Conservation (phyloP, 2,113 vertebrate species). For the Hemiscyllium ocellatum region DNA sequence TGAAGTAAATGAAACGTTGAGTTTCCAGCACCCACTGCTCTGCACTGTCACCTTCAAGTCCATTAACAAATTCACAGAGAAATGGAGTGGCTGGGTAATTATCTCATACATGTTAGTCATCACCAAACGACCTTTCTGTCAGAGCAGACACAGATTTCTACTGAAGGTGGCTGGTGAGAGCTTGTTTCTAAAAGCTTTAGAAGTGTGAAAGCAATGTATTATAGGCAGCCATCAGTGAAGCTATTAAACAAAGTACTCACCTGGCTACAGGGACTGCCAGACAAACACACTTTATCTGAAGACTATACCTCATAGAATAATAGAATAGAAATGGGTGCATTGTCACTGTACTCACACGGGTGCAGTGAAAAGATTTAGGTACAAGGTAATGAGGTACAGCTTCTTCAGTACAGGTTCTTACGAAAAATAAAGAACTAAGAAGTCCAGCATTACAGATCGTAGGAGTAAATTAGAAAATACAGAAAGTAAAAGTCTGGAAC, state of each 20-base stretch:
- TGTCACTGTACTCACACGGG: too few species aligned
- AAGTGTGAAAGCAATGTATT: neutral
- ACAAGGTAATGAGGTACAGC: too few species aligned
- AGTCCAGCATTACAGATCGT: too few species aligned
- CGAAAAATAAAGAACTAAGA: too few species aligned
- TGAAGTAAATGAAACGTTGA: neutral
- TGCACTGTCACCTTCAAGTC: neutral
- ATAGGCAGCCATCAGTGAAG: neutral
- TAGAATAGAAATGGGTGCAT: too few species aligned
- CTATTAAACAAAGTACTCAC: neutral
- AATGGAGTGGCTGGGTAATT: neutral
- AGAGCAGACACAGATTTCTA: neutral
- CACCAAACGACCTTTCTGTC: neutral
- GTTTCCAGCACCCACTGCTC: neutral
- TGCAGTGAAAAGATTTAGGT: too few species aligned
- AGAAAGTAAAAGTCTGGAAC: too few species aligned
- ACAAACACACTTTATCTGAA: neutral
- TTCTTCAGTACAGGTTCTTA: too few species aligned
- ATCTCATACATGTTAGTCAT: neutral
- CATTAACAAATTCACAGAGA: neutral
- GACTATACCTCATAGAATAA: neutral
- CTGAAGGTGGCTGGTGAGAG: neutral
- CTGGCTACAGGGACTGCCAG: neutral
- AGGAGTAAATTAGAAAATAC: too few species aligned
- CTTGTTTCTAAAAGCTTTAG: neutral